Conservation (phyloP, 2,888 invertebrate species). For the Parascotia fuliginaria region DNA sequence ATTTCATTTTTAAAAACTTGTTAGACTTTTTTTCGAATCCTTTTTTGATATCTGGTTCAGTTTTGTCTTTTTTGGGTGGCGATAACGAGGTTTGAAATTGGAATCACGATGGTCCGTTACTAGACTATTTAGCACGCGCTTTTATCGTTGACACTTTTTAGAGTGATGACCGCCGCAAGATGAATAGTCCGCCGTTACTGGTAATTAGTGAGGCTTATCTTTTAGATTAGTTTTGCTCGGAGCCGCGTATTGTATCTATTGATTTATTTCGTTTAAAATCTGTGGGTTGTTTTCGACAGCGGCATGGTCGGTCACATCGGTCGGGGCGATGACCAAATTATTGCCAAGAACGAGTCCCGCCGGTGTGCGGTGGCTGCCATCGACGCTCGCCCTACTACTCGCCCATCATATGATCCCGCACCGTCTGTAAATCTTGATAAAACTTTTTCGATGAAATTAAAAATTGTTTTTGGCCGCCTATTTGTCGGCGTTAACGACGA, state of each 20-base stretch:
- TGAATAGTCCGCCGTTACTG: slow-evolving; percentile 62
- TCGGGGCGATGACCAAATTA: slow-evolving; percentile 81
- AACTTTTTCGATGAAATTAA: slow-evolving; percentile 63
- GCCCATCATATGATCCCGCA: slow-evolving; percentile 55
- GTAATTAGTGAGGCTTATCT: slow-evolving; percentile 70
- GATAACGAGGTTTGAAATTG: slow-evolving; percentile 81
- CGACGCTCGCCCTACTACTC: slow-evolving; percentile 53
- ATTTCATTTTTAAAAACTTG: slow-evolving; percentile 56
- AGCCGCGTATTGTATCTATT: slow-evolving; percentile 48
- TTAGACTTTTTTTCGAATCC: slow-evolving; percentile 56
- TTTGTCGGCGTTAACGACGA: slow-evolving; percentile 50
- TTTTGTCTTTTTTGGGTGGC: slow-evolving; percentile 56
- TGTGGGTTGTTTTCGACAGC: slow-evolving; percentile 44
- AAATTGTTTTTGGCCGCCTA: slow-evolving; percentile 43
- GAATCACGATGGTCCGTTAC: slow-evolving; percentile 71
- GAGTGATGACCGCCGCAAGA: slow-evolving; percentile 56
- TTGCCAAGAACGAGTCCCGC: slow-evolving; percentile 75
- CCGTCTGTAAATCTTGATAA: slow-evolving; percentile 67
- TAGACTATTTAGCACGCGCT: slow-evolving; percentile 69
- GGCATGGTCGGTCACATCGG: slow-evolving; percentile 42
- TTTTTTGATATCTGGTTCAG: slow-evolving; percentile 65
- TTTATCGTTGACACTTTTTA: slow-evolving; percentile 65
- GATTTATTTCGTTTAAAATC: slow-evolving; percentile 42
- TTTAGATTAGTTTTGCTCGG: slow-evolving; percentile 58
- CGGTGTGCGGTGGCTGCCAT: slow-evolving; percentile 51